A percentile compares a stretch with the other conserved stretches of the same genome.
phyloP scores from a whole-genome alignment of 2,113 vertebrate species.

The Callorhinus ursinus region DNA sequence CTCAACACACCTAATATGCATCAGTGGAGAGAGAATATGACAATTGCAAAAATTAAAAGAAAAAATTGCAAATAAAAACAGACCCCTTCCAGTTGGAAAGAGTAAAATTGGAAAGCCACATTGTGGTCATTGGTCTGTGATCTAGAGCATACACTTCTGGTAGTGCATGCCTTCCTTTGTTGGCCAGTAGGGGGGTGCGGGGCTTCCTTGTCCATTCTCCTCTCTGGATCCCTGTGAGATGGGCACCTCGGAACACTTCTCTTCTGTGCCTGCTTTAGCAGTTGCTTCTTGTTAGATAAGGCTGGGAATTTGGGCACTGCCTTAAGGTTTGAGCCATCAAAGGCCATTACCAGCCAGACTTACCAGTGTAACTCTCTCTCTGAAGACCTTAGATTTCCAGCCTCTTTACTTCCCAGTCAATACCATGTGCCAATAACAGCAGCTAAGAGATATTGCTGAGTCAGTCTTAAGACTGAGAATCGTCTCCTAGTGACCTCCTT shows the following conservation, averaged over 20 bases:
- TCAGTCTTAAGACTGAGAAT: conserved; percentile 33
- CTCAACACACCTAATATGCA: neutral
- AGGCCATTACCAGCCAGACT: neutral
- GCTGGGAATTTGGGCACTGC: neutral
- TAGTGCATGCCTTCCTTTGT: neutral
- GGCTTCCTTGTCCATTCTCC: too few species aligned
- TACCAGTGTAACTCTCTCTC: conserved; percentile 41
- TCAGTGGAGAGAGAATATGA: neutral
- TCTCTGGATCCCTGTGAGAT: neutral
- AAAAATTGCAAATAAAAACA: neutral
- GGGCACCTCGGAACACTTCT: neutral
- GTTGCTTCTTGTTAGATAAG: neutral
- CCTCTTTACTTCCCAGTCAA: conserved; percentile 59
- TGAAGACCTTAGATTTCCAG: conserved; percentile 55
- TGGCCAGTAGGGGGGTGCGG: neutral
- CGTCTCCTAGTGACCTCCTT: conserved; percentile 62
- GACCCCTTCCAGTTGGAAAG: neutral
- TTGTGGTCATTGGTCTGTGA: too few species aligned
- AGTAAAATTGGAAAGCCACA: neutral
- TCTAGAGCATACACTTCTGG: neutral
- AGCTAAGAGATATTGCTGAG: conserved; percentile 64
- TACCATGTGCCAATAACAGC: conserved; percentile 49
- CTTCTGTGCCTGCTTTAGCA: neutral
- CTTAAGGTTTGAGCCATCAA: neutral
- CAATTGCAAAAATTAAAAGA: neutral